Evolutionary conservation across 2,113 vertebrate genomes (phyloP).

Genomic region (Eclectus roratus): DNA sequence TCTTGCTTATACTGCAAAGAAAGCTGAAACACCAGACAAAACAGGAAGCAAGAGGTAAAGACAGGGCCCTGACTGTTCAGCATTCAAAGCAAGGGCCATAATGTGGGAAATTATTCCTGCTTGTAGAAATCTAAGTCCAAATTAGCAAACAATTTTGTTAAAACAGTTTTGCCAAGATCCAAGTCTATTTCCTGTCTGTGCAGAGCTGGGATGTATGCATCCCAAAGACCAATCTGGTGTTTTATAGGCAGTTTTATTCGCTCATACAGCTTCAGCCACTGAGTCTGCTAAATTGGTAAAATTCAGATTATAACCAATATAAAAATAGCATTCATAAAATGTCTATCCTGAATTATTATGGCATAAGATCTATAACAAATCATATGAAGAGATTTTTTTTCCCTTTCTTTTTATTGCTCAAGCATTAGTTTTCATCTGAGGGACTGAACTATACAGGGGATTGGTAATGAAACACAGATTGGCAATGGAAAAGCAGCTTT

Average conservation of each 20-base stretch:
- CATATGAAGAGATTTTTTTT: neutral
- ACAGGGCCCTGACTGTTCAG: neutral
- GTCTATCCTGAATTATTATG: conserved; percentile 16
- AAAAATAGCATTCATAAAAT: neutral
- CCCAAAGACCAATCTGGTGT: neutral
- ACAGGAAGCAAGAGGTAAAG: neutral
- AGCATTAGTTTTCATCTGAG: conserved; percentile 17
- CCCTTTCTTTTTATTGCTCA: neutral
- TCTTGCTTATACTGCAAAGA: neutral
- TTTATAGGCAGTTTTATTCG: neutral
- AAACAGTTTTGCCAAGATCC: neutral
- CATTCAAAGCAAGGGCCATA: neutral
- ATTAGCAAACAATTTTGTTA: neutral
- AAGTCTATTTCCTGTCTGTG: neutral
- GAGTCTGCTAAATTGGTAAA: neutral
- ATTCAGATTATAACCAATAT: conserved; percentile 11
- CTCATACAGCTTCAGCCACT: neutral
- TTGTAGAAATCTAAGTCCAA: neutral
- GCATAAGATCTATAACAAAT: conserved; percentile 31
- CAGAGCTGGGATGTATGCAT: neutral
- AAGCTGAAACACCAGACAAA: neutral
- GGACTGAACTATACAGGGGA: neutral
- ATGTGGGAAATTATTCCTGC: neutral
- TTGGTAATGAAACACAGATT: neutral
- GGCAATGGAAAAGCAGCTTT: neutral